Conservation (phyloP, 2,113 vertebrate species). For the Passer montanus region DNA sequence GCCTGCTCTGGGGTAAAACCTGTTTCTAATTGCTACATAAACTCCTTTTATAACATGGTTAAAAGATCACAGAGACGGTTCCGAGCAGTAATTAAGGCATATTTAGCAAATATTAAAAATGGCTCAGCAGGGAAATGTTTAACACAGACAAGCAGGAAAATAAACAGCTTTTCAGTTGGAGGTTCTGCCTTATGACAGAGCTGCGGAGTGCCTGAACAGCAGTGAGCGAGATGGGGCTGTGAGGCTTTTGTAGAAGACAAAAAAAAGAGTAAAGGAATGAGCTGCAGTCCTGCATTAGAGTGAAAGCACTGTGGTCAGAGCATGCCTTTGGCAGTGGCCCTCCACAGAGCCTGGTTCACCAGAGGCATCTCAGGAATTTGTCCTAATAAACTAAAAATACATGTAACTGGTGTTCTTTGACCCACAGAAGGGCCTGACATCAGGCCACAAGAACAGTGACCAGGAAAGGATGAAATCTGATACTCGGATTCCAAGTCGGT, state of each 20-base stretch:
- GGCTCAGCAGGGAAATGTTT: not conserved
- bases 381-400: conserved; percentile 56
- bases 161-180: conserved; percentile 1
- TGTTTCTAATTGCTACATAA: conserved; percentile 42
- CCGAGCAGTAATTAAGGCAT: not conserved
- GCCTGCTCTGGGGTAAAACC: conserved; percentile 22
- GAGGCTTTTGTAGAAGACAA: not conserved
- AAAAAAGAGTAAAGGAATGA: not conserved
- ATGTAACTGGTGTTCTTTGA: conserved; percentile 13
- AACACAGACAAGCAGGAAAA: not conserved
- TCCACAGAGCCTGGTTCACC: conserved; percentile 12
- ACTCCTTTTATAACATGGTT: conserved; percentile 17
- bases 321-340: not conserved
- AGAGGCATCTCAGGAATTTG: conserved; percentile 41
- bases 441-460: not conserved
- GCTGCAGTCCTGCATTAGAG: not conserved
- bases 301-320: not conserved
- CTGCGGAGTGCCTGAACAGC: not conserved
- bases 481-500: not conserved
- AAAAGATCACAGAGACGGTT: conserved; percentile 30
- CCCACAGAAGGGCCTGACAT: not conserved
- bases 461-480: not conserved
- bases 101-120: conserved; percentile 52
- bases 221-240: not conserved
- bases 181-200: not conserved